Evolutionary conservation across 2,888 invertebrate species (phyloP), one percentile per base, ranked within the genome.

Genomic region (Drosophila kuntzei): DNA sequence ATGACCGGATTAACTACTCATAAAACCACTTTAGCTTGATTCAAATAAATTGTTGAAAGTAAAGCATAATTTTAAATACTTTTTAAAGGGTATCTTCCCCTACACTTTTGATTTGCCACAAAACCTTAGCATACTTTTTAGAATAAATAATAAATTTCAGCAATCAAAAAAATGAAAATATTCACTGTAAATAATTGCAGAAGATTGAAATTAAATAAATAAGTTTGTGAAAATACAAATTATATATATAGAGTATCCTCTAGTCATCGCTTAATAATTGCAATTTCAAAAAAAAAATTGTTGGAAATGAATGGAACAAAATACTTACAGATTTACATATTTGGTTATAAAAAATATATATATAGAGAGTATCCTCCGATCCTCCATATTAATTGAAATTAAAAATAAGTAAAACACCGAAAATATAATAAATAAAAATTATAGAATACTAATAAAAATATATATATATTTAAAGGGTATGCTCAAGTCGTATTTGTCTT

Each of bases 111-210:
- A 29, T 36, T 36, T 2, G 2, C 2, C 36, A 36, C n/a, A 14
- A 36, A 27, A 22, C 7, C 27, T 8, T 27, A 29, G 51, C 39
- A 39, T 53, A 39, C 39, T 39, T 53, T 39, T 53, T 5, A 29
- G 51, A 0, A n/a, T 27, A 8, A 18, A 12, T 22, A 49, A 50
- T 14, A 22, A 25, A 3, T 25, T 25, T 25, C 25, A 25, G 3
- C 25, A 5, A 25, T 6, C 5, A 25, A 3, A 32, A 32, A 12
- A 32, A 3, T 32, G 0, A 12, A 4, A 32, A 32, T 32, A 43
- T n/a, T 29, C 20, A 7, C 3, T 32, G n/a, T 3, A 47, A 32
- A 20, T 20, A 47, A 32, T n/a, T 29, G 20, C 32, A 20, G 32
- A 16, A n/a, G 18, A n/a, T 32, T 14, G 2, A 18, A 20, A 32